Conservation (phyloP, 2,888 invertebrate species). For the Torymus aiolomorphi region DNA sequence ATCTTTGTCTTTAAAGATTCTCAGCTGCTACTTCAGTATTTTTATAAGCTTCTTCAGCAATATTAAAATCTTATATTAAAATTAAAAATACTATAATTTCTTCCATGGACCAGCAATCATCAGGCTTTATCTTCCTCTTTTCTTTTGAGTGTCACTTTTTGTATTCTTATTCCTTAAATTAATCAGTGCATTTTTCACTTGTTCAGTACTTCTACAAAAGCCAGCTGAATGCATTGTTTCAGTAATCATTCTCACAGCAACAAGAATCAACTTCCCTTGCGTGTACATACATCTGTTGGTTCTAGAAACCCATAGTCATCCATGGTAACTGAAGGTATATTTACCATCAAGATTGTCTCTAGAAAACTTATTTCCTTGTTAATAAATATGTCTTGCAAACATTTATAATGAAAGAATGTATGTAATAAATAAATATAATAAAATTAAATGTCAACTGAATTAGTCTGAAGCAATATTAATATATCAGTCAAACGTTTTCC, state of each 20-base stretch:
- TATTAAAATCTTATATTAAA: slow-evolving; percentile 58
- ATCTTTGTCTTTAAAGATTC: too few relatives aligned
- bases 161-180: slow-evolving; percentile 59
- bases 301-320: slow-evolving; percentile 52
- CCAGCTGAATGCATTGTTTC: slow-evolving; percentile 57
- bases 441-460: not conserved
- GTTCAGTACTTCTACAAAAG: slow-evolving; percentile 58
- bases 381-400: too few relatives aligned
- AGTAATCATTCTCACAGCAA: slow-evolving; percentile 59
- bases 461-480: slow-evolving; percentile 56
- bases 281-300: slow-evolving; percentile 54
- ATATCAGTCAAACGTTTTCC: slow-evolving; percentile 92
- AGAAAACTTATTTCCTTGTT: too few relatives aligned
- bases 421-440: not conserved
- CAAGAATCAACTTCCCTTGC: slow-evolving; percentile 48
- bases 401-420: too few relatives aligned
- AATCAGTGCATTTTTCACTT: slow-evolving; percentile 59
- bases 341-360: slow-evolving; percentile 53
- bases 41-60: slow-evolving; percentile 56
- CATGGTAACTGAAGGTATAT: slow-evolving; percentile 50
- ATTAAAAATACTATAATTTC: slow-evolving; percentile 62
- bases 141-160: slow-evolving; percentile 56
- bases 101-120: slow-evolving; percentile 62
- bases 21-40: slow-evolving; percentile 55
- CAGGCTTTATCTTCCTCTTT: slow-evolving; percentile 49